Base-by-base conservation (phyloP, 2,888 invertebrate genomes). In the Andrena trimmerana region DNA sequence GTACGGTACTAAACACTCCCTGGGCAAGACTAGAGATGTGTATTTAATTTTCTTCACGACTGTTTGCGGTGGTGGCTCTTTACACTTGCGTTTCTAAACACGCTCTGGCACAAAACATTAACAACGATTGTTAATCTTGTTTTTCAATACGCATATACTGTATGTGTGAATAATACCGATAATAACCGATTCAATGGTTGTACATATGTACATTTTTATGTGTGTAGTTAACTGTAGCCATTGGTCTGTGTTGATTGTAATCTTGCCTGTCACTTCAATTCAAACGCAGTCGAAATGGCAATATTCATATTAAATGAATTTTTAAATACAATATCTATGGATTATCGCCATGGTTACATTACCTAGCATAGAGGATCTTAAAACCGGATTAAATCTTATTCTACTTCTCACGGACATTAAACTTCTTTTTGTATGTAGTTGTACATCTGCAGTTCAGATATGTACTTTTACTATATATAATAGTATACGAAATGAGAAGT, bases 261-360 rank as follows among this genome's bases (percentile, higher is more conserved):
- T 65, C 24, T 68, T 63, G 67, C n/a, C n/a, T 59, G 13, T 5
- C 31, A 72, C 8, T 57, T 70, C 33, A n/a, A 48, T 7, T 36
- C 13, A 50, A 57, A 65, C 54, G 50, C 62, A 59, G 57, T 31
- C 10, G 65, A 57, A 75, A 76, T 62, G 62, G 42, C 20, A 63
- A 75, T 66, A 29, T 71, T 68, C 54, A 75, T n/a, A 78, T 68
- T 72, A 70, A 29, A 67, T 92, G 92, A 93, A 93, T 92, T 90
- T 86, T 82, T 76, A 69, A 67, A 87, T 71, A 62, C 73, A 71
- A 65, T 24, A 31, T 67, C 29, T 69, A 29, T 54, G 60, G 48
- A 80, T 73, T 71, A 24, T 59, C 10, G 31, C 16, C 33, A 54
- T 75, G 63, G 68, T 52, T 33, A 57, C 65, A 24, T 66, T 33